These are phyloP conservation scores for Euwallacea similis DNA, from an alignment of 1,140 invertebrate species.

Conservation along the genomic window DNA sequence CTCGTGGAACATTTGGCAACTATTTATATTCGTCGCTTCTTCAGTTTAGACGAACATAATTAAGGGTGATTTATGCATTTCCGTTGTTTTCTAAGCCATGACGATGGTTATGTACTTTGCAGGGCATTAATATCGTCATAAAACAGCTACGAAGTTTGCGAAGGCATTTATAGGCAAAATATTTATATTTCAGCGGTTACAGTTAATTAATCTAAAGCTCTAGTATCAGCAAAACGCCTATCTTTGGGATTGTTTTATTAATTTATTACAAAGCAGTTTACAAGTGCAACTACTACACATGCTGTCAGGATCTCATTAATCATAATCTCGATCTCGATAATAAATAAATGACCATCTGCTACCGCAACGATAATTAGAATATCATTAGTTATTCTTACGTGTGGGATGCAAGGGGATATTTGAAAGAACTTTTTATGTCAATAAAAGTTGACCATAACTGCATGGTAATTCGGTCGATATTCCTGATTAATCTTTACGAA, in stretches of 20 bases:
- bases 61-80: conserved; percentile 29
- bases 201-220: too few species aligned
- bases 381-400: not conserved
- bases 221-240: not conserved
- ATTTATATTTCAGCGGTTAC: too few species aligned
- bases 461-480: conserved; percentile 2
- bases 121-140: too few species aligned
- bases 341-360: not conserved
- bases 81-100: conserved; percentile 12
- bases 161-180: too few species aligned
- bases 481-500: conserved; percentile 1
- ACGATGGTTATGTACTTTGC: too few species aligned
- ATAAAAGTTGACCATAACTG: conserved; percentile 6
- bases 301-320: not conserved
- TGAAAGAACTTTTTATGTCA: conserved; percentile 9
- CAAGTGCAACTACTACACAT: not conserved
- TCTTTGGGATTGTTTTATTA: not conserved
- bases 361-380: conserved; percentile 5
- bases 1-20: conserved; percentile 25
- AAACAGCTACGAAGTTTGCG: too few species aligned
- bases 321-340: not conserved
- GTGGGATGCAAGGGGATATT: not conserved
- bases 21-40: conserved; percentile 25
- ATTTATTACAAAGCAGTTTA: not conserved
- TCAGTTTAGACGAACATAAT: conserved; percentile 18